These are phyloP conservation scores for Tenebrio molitor DNA, from an alignment of 1,140 invertebrate species.

Conservation along the genomic window DNA sequence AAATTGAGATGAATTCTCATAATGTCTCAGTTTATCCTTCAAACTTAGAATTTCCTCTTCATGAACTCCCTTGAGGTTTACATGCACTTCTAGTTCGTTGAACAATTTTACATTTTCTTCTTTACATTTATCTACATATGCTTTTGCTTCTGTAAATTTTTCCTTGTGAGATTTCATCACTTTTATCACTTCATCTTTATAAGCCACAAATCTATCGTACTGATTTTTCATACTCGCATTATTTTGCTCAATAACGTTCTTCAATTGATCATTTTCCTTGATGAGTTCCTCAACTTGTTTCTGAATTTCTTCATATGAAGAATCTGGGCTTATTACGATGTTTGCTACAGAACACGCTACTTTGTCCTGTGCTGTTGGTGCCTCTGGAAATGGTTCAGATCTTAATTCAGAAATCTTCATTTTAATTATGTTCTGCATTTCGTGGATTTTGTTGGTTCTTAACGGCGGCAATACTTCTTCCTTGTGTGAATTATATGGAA, in stretches of 20 bases:
- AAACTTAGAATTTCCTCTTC: slow-evolving; percentile 23
- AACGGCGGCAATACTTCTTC: slow-evolving; percentile 4
- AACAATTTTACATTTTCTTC: slow-evolving; percentile 14
- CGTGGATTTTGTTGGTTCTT: not conserved
- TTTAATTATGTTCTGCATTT: slow-evolving; percentile 11
- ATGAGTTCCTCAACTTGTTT: slow-evolving; percentile 21
- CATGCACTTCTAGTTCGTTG: slow-evolving; percentile 2
- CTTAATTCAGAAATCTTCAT: slow-evolving; percentile 8
- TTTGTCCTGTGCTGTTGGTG: not conserved
- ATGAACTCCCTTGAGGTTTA: not conserved
- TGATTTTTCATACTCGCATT: slow-evolving; percentile 20
- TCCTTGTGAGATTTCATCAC: slow-evolving; percentile 24
- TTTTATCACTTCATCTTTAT: slow-evolving; percentile 4
- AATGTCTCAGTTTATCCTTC: not conserved
- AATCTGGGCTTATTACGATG: slow-evolving; percentile 6
- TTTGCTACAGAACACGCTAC: not conserved
- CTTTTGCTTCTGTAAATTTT: slow-evolving; percentile 9
- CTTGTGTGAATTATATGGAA: not conserved
- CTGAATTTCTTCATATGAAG: slow-evolving; percentile 24
- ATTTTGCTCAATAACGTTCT: slow-evolving; percentile 17
- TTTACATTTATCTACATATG: slow-evolving; percentile 9
- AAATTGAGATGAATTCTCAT: not conserved
- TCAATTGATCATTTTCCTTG: slow-evolving; percentile 20
- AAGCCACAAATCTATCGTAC: slow-evolving; percentile 5
- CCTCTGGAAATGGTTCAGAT: not conserved